phyloP scores from a whole-genome alignment of 30 jellyfish, hydroid and myxozoan species.

The Rhopilema esculentum region DNA sequence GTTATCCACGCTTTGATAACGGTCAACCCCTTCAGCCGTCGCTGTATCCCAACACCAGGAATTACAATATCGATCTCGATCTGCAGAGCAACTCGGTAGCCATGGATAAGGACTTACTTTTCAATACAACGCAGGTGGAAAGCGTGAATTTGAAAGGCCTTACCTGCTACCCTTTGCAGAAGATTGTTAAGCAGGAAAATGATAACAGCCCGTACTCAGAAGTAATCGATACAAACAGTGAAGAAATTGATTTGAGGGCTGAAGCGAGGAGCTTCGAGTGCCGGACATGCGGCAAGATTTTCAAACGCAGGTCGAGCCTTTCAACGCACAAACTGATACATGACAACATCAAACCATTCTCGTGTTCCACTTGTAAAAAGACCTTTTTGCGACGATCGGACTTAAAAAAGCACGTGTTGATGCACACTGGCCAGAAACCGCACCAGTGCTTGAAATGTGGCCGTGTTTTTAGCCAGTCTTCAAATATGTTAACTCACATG shows the following conservation, averaged over 20 bases:
- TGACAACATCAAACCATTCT: slow-evolving; percentile 81
- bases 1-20: not conserved
- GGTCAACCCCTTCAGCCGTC: slow-evolving; percentile 12
- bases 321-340: slow-evolving; percentile 92
- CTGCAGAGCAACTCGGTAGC: slow-evolving; percentile 20
- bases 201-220: not conserved
- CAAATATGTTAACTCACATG: slow-evolving; percentile 90
- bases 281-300: slow-evolving; percentile 1
- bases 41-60: not conserved
- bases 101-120: slow-evolving; percentile 9
- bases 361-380: slow-evolving; percentile 80
- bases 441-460: slow-evolving; percentile 89
- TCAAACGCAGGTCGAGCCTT: slow-evolving; percentile 79
- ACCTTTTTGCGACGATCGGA: slow-evolving; percentile 87
- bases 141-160: slow-evolving; percentile 14
- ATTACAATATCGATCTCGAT: not conserved
- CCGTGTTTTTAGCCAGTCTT: slow-evolving; percentile 83
- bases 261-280: slow-evolving; percentile 10
- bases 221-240: not conserved
- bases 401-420: slow-evolving; percentile 80
- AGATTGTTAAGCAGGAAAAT: slow-evolving; percentile 27
- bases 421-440: slow-evolving; percentile 98
- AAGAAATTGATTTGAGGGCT: not conserved
- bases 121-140: slow-evolving; percentile 30
- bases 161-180: slow-evolving; percentile 56